Evolutionary conservation across 2,797 vertebrate genomes (phyloP), one percentile per base, ranked within the genome.

Genomic region (Sandelia bainsii): DNA sequence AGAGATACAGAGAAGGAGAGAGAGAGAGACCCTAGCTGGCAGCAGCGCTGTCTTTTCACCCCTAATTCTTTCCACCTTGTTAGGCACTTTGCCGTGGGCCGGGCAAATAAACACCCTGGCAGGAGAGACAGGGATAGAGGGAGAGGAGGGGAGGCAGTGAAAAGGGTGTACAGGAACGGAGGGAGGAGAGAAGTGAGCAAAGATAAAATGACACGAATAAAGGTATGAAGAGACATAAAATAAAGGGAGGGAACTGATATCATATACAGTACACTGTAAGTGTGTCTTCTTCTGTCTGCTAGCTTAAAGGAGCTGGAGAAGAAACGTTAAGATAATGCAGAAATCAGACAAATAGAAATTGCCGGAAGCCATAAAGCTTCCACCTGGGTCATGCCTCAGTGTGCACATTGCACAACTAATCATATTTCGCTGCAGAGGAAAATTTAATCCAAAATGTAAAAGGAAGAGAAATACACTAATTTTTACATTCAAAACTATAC

Each of bases 51-150:
- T 83, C 92, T 94, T 93, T 93, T 95, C 93, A 89, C 91, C 92
- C 89, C 87, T 88, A 88, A 92, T 93, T 93, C 86, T 90, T 93
- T 94, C 92, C 91, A 93, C 89, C 93, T 93, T 94, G 92, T 94
- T 94, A 93, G 89, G 85, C 92, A 91, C 89, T 91, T 72, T 86
- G 93, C 94, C 93, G 88, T 82, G 72, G 94, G 94, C 89, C 79
- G 92, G 89, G 90, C 86, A 92, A 93, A 92, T 93, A 95, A 95
- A 95, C 92, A 93, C 91, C 87, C 89, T 92, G 89, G 89, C 88
- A 92, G 84, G 71, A 82, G 69, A 82, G 77, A 85, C 62, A 54
- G 66, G 54, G 72, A 81, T 61, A 59, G 75, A 69, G 76, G 54
- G 68, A 78, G 60, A 67, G 48, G 32, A 39, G 29, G 71, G 60